Evolutionary conservation across 2,888 invertebrate species (phyloP).

Genomic region (Tipula confusa): DNA sequence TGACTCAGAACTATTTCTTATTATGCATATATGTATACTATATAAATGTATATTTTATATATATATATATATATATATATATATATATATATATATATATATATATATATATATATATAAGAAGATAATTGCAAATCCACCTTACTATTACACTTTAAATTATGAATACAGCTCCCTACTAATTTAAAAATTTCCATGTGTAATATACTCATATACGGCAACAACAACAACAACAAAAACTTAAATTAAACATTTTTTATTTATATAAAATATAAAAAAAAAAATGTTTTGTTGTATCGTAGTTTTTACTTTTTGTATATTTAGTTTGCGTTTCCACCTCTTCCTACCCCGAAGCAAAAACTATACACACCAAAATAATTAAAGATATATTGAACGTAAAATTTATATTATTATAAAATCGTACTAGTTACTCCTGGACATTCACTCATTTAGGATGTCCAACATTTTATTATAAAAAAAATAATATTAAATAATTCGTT

Average conservation of each 20-base stretch:
- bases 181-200: neutral
- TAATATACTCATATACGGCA: neutral
- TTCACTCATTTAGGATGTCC: slow-evolving; percentile 29
- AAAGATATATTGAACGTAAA: neutral
- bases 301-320: slow-evolving; percentile 1
- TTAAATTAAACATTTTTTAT: neutral
- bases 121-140: neutral
- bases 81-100: no score
- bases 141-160: neutral
- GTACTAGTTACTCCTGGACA: slow-evolving; percentile 27
- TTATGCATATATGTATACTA: no score
- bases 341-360: slow-evolving; percentile 25
- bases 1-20: no score
- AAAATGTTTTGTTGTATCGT: neutral
- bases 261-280: neutral
- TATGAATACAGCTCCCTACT: neutral
- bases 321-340: neutral
- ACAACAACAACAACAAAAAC: neutral
- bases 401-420: neutral
- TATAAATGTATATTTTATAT: no score
- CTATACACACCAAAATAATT: neutral
- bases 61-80: no score
- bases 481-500: neutral
- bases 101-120: neutral
- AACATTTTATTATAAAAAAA: neutral